phyloP scores from a whole-genome alignment of 53 echinoderm and acorn worm genomes.

The Astropecten irregularis region DNA sequence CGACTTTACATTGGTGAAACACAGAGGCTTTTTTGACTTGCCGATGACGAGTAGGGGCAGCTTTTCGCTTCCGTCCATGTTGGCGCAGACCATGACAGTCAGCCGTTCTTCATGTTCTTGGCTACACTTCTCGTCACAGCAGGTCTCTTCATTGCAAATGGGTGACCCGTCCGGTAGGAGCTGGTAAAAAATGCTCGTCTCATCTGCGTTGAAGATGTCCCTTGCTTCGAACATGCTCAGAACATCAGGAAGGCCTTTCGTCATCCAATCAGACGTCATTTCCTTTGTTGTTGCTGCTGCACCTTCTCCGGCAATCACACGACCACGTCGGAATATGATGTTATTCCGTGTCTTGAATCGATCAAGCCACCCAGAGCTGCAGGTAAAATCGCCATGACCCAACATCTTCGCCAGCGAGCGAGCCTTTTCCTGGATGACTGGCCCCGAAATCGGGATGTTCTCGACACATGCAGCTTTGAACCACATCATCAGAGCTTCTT shows the following conservation, averaged over 20 bases:
- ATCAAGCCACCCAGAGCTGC: background rate
- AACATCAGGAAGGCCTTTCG: background rate
- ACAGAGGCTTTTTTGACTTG: no score
- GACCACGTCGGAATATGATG: background rate
- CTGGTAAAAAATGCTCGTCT: background rate
- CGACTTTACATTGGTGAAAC: conserved; percentile 31
- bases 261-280: background rate
- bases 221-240: background rate
- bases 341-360: background rate
- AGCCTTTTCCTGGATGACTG: conserved; percentile 17
- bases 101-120: no score
- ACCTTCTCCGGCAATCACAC: background rate
- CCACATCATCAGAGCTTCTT: conserved; percentile 23
- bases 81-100: no score
- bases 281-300: background rate
- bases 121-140: background rate
- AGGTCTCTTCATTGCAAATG: background rate
- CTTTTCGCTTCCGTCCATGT: no score
- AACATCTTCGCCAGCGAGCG: background rate
- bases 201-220: background rate
- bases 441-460: conserved; percentile 21
- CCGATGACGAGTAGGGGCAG: no score
- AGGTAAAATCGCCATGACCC: background rate
- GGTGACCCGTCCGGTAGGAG: background rate
- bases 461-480: conserved; percentile 2